Evolutionary conservation across 2,797 vertebrate genomes (phyloP).

Genomic region (Notamacropus eugenii): DNA sequence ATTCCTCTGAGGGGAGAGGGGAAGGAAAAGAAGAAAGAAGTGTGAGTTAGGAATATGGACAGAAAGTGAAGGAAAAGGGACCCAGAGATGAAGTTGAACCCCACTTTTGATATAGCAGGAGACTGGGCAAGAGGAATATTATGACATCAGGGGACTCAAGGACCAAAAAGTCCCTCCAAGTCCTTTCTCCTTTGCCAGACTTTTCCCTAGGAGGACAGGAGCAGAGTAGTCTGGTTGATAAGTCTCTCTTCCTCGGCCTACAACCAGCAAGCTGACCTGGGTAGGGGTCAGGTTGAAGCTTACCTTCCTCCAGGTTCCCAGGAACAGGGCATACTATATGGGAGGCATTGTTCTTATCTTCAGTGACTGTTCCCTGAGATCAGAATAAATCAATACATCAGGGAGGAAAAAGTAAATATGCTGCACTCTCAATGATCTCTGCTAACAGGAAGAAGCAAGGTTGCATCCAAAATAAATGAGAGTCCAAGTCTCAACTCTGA

Average conservation of each 20-base stretch:
- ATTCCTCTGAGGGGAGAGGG: constrained; percentile 89
- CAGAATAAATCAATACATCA: neutral
- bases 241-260: neutral
- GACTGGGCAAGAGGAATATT: neutral
- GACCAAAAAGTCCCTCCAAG: neutral
- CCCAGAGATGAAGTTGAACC: neutral
- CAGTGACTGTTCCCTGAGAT: constrained; percentile 93
- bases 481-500: neutral
- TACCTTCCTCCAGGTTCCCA: constrained; percentile 94
- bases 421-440: constrained; percentile 29
- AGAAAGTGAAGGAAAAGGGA: neutral
- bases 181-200: neutral
- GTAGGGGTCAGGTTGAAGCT: constrained; percentile 50
- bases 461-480: neutral
- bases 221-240: neutral
- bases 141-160: neutral
- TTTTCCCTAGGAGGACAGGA: neutral
- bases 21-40: neutral
- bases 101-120: neutral
- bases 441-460: constrained; percentile 44
- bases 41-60: constrained; percentile 20
- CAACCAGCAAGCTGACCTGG: neutral
- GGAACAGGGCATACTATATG: constrained; percentile 95
- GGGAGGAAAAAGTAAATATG: constrained; percentile 5
- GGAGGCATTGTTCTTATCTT: constrained; percentile 93